Percentiles rank a stretch among this genome's conserved stretches.
These are phyloP conservation scores for Salticus scenicus DNA, from an alignment of 2,888 invertebrate genomes.

Conservation along the genomic window DNA sequence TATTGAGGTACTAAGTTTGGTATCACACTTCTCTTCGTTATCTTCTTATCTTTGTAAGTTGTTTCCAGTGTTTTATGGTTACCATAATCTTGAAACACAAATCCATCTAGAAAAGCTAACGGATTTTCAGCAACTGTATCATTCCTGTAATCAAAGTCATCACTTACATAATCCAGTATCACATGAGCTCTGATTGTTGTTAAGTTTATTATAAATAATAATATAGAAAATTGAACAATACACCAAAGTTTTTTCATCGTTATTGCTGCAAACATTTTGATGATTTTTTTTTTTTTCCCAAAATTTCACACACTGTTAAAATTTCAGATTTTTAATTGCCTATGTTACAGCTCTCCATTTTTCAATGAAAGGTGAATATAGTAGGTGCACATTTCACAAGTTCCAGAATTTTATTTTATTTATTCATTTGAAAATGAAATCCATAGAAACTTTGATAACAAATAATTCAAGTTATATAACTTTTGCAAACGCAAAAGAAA, in stretches of 20 bases:
- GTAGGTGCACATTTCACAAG: too few relatives aligned
- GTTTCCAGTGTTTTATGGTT: background rate
- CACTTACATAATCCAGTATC: background rate
- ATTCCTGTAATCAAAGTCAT: background rate
- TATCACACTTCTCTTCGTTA: slow-evolving; percentile 29
- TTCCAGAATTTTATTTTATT: too few relatives aligned
- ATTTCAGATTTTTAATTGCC: too few relatives aligned
- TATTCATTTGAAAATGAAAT: too few relatives aligned
- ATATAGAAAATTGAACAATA: background rate
- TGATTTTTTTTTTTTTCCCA: too few relatives aligned
- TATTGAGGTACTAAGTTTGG: slow-evolving; percentile 31
- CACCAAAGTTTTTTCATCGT: slow-evolving; percentile 6
- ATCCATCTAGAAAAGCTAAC: slow-evolving; percentile 45
- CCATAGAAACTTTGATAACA: too few relatives aligned
- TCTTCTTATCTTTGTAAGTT: background rate
- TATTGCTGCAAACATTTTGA: too few relatives aligned
- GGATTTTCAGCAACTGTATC: background rate
- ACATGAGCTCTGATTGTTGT: background rate
- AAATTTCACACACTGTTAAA: too few relatives aligned
- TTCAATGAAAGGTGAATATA: too few relatives aligned
- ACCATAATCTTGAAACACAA: slow-evolving; percentile 10
- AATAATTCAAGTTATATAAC: too few relatives aligned
- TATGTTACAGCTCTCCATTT: too few relatives aligned
- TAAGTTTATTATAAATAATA: slow-evolving; percentile 12
- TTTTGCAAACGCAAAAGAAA: too few relatives aligned